phyloP scores from a whole-genome alignment of 2,888 invertebrate genomes.

The Scaptomyza parva region DNA sequence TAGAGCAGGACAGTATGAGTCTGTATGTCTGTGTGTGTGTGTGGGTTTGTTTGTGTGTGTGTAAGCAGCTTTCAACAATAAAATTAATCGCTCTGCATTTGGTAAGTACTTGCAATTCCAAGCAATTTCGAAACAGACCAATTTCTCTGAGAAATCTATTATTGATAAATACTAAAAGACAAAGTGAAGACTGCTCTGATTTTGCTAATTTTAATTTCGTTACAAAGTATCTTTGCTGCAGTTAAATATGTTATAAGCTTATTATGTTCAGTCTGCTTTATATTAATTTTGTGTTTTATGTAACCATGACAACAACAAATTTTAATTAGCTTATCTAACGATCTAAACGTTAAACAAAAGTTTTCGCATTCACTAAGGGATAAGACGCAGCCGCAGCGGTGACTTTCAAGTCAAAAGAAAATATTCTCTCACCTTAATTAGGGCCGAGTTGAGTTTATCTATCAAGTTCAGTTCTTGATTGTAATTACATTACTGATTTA shows the following conservation, averaged over 20 bases:
- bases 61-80: constrained; percentile 48
- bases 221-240: not conserved
- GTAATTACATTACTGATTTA: constrained; percentile 20
- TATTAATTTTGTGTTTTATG: not conserved
- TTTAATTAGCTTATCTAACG: not conserved
- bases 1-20: not conserved
- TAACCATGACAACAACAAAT: not conserved
- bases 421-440: not conserved
- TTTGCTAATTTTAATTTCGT: not conserved
- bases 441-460: not conserved
- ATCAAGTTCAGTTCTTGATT: not conserved
- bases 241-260: not conserved
- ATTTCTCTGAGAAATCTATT: constrained; percentile 14
- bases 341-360: not conserved
- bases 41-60: not conserved
- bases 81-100: constrained; percentile 39
- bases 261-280: not conserved
- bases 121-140: constrained; percentile 5
- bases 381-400: no score
- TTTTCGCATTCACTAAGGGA: not conserved
- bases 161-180: constrained; percentile 20
- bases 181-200: not conserved
- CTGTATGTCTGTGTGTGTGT: not conserved
- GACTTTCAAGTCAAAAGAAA: not conserved
- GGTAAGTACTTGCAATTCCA: constrained; percentile 14